Conservation (phyloP, 1,140 invertebrate genomes). For the Potamilus streckersoni region DNA sequence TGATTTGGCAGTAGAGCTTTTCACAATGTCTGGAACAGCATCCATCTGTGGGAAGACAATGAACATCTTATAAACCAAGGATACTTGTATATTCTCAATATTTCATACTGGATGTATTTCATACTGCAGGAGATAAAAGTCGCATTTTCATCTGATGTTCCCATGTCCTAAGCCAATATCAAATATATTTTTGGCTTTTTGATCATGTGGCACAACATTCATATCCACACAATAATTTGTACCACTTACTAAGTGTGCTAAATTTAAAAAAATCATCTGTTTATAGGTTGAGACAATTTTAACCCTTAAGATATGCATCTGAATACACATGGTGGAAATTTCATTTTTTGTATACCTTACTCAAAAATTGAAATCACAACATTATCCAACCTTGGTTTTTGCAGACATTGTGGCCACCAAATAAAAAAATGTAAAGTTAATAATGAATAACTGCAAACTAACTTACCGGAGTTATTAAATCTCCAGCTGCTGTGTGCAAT, state of each 20-base stretch:
- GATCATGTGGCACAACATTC: not conserved
- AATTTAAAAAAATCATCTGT: not conserved
- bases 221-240: not conserved
- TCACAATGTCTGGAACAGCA: conserved; percentile 59
- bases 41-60: conserved; percentile 46
- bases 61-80: not conserved
- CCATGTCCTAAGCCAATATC: not conserved
- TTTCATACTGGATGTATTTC: not conserved
- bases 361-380: not conserved
- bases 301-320: not conserved
- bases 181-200: not conserved
- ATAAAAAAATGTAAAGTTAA: not conserved
- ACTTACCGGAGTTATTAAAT: conserved; percentile 55
- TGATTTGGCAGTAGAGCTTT: conserved; percentile 49
- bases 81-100: not conserved
- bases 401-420: not conserved
- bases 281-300: not conserved
- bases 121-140: not conserved
- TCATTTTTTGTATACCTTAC: not conserved
- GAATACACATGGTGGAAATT: not conserved
- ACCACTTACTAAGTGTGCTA: not conserved
- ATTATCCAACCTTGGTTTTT: not conserved
- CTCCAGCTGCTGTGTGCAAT: conserved; percentile 49
- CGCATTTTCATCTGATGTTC: not conserved
- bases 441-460: conserved; percentile 11